phyloP scores from a whole-genome alignment of 2,113 vertebrate genomes.

The Syrmaticus mikado region DNA sequence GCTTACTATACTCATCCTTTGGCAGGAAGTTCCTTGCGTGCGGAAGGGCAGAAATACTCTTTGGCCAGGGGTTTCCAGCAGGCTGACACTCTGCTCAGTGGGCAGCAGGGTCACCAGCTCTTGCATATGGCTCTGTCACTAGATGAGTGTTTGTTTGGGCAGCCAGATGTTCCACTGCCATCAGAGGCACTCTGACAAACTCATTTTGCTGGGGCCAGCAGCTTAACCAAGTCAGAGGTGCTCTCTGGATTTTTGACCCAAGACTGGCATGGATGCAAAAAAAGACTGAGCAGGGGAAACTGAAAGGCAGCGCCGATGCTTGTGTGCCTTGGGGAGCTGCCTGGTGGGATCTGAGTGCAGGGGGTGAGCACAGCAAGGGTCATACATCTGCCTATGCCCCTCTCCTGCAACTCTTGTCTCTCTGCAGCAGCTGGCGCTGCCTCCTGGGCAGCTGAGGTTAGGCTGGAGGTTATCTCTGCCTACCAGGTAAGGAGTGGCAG shows the following conservation, averaged over 20 bases:
- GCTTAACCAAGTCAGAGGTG: background rate
- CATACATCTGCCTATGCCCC: background rate
- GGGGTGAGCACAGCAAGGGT: background rate
- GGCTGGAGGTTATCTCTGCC: background rate
- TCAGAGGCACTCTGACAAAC: background rate
- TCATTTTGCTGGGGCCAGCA: background rate
- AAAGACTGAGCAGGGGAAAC: background rate
- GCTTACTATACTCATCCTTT: background rate
- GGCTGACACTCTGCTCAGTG: background rate
- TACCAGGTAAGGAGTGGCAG: background rate
- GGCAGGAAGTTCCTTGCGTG: background rate
- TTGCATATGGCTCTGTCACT: accelerated
- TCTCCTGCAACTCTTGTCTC: accelerated
- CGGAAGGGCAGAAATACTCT: background rate
- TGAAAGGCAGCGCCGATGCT: background rate
- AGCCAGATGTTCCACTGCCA: background rate
- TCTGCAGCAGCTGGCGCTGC: background rate
- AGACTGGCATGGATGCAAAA: background rate
- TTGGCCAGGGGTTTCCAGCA: background rate
- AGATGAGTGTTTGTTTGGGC: background rate
- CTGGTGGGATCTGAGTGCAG: background rate
- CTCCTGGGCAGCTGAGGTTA: background rate
- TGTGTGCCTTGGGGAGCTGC: accelerated
- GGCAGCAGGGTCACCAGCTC: background rate
- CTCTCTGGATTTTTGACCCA: background rate